phyloP scores from a whole-genome alignment of 1,140 invertebrate species.

The Diachasmimorpha longicaudata region DNA sequence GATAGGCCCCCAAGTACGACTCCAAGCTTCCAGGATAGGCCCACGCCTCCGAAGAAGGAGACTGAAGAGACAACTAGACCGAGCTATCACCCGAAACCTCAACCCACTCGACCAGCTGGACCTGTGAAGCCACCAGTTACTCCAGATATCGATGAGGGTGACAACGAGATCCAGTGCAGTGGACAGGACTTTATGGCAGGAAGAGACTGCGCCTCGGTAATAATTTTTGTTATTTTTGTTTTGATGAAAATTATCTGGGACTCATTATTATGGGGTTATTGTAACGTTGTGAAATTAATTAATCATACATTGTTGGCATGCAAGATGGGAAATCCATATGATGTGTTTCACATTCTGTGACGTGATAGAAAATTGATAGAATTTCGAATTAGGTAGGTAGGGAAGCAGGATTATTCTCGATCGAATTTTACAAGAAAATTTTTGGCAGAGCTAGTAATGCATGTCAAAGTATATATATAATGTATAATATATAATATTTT shows the following conservation, averaged over 20 bases:
- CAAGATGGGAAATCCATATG: no score
- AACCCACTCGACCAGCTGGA: constrained; percentile 23
- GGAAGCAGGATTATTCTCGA: no score
- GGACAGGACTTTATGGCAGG: constrained; percentile 72
- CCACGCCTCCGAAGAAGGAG: constrained; percentile 36
- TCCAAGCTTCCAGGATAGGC: constrained; percentile 54
- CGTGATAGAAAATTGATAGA: no score
- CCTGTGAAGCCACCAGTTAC: neutral
- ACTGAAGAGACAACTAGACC: constrained; percentile 39
- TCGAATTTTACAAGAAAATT: no score
- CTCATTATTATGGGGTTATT: no score
- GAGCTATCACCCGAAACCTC: constrained; percentile 14
- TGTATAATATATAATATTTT: no score
- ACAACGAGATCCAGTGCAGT: constrained; percentile 63
- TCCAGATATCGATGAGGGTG: constrained; percentile 49
- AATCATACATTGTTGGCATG: no score
- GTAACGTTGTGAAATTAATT: no score
- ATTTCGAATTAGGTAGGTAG: no score
- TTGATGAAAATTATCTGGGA: neutral
- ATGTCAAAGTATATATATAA: no score
- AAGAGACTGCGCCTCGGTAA: constrained; percentile 69
- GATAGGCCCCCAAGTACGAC: constrained; percentile 71
- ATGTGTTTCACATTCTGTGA: no score
- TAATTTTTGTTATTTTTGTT: constrained; percentile 21
- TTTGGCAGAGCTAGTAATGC: no score